Percentiles rank a stretch among this genome's conserved stretches.
Evolutionary conservation across 2,888 invertebrate species (phyloP).

Genomic region (Ophonus ardosiacus): DNA sequence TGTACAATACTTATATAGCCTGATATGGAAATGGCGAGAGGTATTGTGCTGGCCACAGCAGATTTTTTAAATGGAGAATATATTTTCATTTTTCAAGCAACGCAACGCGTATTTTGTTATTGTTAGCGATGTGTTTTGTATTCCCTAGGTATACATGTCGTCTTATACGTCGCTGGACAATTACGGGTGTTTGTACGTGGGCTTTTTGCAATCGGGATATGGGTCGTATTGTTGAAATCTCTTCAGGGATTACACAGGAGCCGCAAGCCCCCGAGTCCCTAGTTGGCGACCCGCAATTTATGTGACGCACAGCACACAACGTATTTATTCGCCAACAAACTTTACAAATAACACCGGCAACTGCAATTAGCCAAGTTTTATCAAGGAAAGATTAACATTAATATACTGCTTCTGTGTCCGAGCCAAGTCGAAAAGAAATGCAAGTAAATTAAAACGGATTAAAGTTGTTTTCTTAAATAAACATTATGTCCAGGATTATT

Average conservation of each 20-base stretch:
- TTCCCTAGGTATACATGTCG: not conserved
- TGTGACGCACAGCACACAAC: not conserved
- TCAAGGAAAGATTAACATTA: not conserved
- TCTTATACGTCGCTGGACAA: not conserved
- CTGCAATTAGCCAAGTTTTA: not conserved
- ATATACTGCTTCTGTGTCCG: not conserved
- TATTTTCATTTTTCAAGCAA: no score
- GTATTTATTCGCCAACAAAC: not conserved
- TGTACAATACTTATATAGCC: no score
- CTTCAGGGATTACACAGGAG: not conserved
- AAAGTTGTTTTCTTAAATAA: no score
- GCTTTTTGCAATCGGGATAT: not conserved
- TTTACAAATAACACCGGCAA: not conserved
- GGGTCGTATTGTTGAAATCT: not conserved
- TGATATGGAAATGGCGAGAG: no score
- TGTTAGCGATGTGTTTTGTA: not conserved
- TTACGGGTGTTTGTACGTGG: not conserved
- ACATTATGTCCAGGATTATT: no score
- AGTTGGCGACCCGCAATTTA: not conserved
- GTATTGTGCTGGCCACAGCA: no score
- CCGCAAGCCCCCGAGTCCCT: not conserved
- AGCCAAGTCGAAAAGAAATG: not conserved
- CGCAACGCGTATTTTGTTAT: not conserved
- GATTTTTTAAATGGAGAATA: not conserved
- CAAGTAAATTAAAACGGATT: no score